These are phyloP conservation scores for Penaeus monodon DNA, from an alignment of 2,888 invertebrate species.

Conservation along the genomic window DNA sequence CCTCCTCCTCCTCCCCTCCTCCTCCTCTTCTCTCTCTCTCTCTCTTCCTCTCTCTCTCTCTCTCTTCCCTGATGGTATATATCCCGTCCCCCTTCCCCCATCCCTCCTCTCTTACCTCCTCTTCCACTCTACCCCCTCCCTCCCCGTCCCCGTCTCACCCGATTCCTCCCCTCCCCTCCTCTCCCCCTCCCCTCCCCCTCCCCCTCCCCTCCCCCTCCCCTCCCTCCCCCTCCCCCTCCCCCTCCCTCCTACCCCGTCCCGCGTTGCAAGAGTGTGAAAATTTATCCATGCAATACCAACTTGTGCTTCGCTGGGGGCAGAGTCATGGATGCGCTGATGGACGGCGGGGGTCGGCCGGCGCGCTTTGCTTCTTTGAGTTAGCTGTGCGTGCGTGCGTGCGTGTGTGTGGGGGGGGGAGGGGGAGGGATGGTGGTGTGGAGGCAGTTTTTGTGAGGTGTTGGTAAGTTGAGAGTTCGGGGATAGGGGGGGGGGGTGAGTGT, in stretches of 20 bases:
- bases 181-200: neutral
- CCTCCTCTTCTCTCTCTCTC: fast-evolving
- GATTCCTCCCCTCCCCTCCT: too few relatives aligned
- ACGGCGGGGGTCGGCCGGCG: too few relatives aligned
- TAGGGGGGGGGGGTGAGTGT: neutral
- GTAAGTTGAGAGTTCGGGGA: too few relatives aligned
- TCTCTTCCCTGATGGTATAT: neutral
- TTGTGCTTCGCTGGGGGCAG: too few relatives aligned
- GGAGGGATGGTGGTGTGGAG: too few relatives aligned
- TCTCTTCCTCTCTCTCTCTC: neutral
- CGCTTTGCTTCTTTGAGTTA: neutral
- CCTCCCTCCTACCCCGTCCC: neutral
- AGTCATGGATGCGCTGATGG: too few relatives aligned
- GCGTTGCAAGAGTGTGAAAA: neutral
- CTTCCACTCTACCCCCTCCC: neutral
- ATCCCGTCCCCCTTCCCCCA: neutral
- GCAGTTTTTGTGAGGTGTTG: too few relatives aligned
- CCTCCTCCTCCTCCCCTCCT: too few relatives aligned
- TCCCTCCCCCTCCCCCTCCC: neutral
- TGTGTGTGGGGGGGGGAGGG: neutral
- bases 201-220: neutral
- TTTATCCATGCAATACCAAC: too few relatives aligned
- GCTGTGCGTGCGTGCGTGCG: neutral
- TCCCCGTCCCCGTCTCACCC: too few relatives aligned
- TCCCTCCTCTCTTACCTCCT: neutral